A percentile compares a stretch with the other conserved stretches of the same genome.
Conservation (phyloP, 2,797 vertebrate genomes). For the Sebastes umbrosus region DNA sequence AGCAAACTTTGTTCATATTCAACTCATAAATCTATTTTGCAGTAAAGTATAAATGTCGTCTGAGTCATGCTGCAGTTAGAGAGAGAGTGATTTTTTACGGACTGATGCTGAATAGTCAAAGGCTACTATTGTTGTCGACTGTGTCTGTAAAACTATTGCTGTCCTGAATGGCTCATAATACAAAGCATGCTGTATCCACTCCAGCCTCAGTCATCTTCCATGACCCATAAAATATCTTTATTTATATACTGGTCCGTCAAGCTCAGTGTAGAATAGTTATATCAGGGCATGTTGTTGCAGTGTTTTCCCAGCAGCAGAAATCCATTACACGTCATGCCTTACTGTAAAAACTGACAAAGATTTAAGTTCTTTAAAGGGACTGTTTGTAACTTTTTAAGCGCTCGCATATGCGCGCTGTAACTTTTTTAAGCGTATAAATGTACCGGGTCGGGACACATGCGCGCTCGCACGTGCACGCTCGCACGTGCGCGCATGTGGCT, state of each 20-base stretch:
- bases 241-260: background rate
- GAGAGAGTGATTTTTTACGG: background rate
- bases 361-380: background rate
- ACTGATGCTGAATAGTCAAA: conserved; percentile 21
- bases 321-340: background rate
- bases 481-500: too few species aligned
- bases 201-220: background rate
- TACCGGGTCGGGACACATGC: too few species aligned
- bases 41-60: conserved; percentile 10
- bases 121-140: background rate
- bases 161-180: background rate
- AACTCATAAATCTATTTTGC: background rate
- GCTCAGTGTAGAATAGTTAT: background rate
- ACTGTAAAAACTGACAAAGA: background rate
- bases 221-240: background rate
- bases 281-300: background rate
- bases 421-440: too few species aligned
- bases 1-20: background rate
- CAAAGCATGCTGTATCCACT: conserved; percentile 6
- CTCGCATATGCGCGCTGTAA: too few species aligned
- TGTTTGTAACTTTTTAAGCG: too few species aligned
- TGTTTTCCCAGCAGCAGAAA: background rate
- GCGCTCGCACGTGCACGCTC: too few species aligned
- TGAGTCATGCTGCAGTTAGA: conserved; percentile 24
- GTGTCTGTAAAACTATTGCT: background rate